Conservation (phyloP, 1,140 invertebrate genomes). For the Plutomurus gul region DNA sequence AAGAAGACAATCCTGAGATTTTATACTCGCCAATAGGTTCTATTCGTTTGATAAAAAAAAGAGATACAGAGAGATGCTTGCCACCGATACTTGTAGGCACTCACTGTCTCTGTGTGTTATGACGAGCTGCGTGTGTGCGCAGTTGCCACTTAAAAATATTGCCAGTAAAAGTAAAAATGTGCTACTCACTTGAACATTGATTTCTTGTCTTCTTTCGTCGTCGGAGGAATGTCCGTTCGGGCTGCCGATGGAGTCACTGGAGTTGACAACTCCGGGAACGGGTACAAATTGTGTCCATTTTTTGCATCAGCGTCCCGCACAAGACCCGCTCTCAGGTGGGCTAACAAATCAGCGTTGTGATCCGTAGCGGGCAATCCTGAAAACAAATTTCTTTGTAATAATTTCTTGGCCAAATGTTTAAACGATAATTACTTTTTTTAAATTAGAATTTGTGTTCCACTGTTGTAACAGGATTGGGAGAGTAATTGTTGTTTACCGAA, state of each 20-base stretch:
- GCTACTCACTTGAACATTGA: constrained; percentile 56
- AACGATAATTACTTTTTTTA: too few species aligned
- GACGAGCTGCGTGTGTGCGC: background rate
- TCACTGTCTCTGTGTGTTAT: background rate
- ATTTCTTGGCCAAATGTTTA: too few species aligned
- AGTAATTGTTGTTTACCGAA: constrained; percentile 37
- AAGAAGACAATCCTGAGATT: too few species aligned
- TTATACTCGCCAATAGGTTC: too few species aligned
- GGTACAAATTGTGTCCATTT: constrained; percentile 27
- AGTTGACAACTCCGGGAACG: constrained; percentile 42
- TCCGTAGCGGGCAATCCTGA: constrained; percentile 32
- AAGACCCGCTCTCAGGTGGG: constrained; percentile 37
- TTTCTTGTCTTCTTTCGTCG: constrained; percentile 55
- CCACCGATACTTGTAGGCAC: background rate
- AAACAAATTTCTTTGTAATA: too few species aligned
- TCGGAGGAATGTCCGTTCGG: constrained; percentile 48
- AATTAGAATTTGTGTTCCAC: background rate
- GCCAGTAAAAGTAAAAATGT: background rate
- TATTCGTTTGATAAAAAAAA: too few species aligned
- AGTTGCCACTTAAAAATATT: too few species aligned
- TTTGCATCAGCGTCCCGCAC: constrained; percentile 33
- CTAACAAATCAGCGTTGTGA: constrained; percentile 38
- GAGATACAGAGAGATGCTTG: background rate
- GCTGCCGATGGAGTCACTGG: constrained; percentile 32
- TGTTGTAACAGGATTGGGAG: background rate